These are phyloP conservation scores for Promerops cafer DNA, from an alignment of 2,113 vertebrate species.

Conservation along the genomic window DNA sequence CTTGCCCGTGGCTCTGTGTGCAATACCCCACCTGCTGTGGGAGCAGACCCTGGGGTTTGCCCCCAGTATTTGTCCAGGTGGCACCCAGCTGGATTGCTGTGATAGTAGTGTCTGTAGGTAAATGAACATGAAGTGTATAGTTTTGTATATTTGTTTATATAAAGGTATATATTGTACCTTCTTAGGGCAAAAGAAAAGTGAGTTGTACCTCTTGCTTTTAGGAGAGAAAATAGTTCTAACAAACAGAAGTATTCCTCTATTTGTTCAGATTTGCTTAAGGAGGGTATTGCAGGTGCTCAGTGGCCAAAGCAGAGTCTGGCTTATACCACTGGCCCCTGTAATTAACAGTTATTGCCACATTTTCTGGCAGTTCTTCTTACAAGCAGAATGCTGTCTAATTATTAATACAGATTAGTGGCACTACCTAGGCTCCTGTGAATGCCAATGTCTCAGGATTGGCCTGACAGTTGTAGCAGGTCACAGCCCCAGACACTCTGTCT, in stretches of 20 bases:
- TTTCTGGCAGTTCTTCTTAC: background rate
- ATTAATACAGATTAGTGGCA: background rate
- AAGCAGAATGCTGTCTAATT: background rate
- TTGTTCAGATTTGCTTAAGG: background rate
- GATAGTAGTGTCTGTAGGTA: background rate
- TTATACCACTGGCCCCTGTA: accelerated
- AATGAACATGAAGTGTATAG: too few relatives aligned
- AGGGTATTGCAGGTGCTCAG: background rate
- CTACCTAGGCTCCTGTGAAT: background rate
- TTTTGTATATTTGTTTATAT: background rate
- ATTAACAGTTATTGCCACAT: background rate
- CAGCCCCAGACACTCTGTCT: background rate
- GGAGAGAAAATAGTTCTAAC: background rate
- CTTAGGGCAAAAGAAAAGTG: background rate
- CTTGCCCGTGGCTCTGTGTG: too few relatives aligned
- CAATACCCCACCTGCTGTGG: accelerated
- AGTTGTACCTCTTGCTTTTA: background rate
- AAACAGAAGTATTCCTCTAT: background rate
- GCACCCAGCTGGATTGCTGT: background rate
- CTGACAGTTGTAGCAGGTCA: accelerated
- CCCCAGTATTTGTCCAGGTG: background rate
- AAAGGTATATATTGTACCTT: background rate
- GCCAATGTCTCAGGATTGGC: accelerated
- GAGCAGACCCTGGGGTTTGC: background rate
- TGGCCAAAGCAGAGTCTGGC: background rate